These are phyloP conservation scores for Periparus ater DNA, from an alignment of 2,797 vertebrate genomes.

Conservation along the genomic window DNA sequence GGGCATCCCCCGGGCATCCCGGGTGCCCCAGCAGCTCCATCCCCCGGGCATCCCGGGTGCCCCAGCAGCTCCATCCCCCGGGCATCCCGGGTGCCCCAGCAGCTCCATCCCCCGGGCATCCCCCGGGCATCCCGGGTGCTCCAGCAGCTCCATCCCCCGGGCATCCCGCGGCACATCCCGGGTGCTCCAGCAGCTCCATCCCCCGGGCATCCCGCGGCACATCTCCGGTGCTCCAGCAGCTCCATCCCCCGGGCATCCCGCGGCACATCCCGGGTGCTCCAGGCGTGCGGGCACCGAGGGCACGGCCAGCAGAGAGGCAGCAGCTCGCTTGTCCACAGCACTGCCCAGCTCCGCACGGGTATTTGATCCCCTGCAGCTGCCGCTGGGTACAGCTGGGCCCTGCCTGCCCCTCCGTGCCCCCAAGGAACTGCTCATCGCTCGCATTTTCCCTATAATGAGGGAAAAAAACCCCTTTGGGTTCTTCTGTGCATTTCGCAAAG, in stretches of 20 bases:
- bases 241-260: too few relatives aligned
- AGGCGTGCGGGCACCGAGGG: background rate
- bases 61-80: too few relatives aligned
- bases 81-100: too few relatives aligned
- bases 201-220: too few relatives aligned
- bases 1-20: background rate
- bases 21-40: background rate
- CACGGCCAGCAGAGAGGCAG: background rate
- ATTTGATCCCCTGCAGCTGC: background rate
- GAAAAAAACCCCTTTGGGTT: rapidly evolving
- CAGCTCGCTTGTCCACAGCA: rapidly evolving
- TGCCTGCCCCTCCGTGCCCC: background rate
- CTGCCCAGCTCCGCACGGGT: background rate
- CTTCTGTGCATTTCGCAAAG: background rate
- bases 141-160: too few relatives aligned
- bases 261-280: too few relatives aligned
- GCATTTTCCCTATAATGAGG: rapidly evolving
- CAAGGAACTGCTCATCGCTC: background rate
- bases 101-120: too few relatives aligned
- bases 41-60: too few relatives aligned
- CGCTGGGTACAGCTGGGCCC: background rate
- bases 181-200: too few relatives aligned
- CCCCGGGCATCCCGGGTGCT: too few relatives aligned
- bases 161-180: too few relatives aligned
- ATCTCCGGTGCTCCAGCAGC: too few relatives aligned